A percentile compares a stretch with the other conserved stretches of the same genome.
Evolutionary conservation across 2,888 invertebrate genomes (phyloP).

Genomic region (Girardia tigrina): DNA sequence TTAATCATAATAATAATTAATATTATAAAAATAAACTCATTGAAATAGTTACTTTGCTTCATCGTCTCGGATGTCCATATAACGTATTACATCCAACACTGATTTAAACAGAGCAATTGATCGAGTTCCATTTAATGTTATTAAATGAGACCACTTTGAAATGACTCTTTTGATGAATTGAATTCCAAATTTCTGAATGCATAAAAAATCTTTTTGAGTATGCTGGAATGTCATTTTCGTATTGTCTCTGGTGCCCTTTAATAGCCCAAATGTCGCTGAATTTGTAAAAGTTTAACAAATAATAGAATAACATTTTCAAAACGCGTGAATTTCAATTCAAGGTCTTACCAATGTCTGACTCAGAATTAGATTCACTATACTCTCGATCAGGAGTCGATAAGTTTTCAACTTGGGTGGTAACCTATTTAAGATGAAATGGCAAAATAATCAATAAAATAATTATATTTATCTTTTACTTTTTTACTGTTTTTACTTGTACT

Average conservation of each 20-base stretch:
- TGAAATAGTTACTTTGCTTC: background rate
- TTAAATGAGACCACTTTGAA: background rate
- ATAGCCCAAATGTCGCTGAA: background rate
- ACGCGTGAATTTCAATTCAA: too few relatives aligned
- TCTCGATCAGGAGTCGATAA: background rate
- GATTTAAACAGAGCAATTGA: background rate
- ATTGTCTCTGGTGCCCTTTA: background rate
- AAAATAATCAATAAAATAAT: too few relatives aligned
- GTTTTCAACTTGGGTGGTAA: background rate
- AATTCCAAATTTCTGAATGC: constrained; percentile 23
- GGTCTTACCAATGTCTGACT: background rate
- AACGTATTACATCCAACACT: background rate
- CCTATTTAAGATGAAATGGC: background rate
- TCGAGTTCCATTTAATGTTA: background rate
- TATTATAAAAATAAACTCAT: too few relatives aligned
- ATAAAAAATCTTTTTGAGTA: background rate
- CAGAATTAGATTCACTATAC: constrained; percentile 8
- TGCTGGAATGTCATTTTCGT: background rate
- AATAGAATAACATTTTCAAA: background rate
- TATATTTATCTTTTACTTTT: background rate
- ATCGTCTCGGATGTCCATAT: background rate
- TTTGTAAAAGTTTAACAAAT: background rate
- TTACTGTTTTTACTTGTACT: background rate
- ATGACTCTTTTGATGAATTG: background rate
- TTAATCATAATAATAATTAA: too few relatives aligned